A percentile compares a stretch with the other conserved stretches of the same genome.
phyloP scores from a whole-genome alignment of 1,140 invertebrate species.

The Elysia chlorotica region DNA sequence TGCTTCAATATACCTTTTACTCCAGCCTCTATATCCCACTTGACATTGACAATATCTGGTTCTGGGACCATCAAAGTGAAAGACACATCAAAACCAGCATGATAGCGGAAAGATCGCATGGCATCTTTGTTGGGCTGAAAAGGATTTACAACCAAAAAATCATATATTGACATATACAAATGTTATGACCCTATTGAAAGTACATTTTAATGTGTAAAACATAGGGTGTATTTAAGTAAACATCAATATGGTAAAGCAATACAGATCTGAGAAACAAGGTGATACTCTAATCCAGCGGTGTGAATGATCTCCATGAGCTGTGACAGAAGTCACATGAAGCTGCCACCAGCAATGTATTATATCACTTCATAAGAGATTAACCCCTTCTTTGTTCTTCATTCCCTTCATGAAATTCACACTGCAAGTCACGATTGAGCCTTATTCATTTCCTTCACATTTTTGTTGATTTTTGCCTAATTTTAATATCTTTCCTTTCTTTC shows the following conservation, averaged over 20 bases:
- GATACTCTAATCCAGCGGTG: too few relatives aligned
- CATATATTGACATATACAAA: neutral
- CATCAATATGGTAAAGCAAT: neutral
- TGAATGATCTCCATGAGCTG: too few relatives aligned
- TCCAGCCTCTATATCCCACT: slow-evolving; percentile 72
- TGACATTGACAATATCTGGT: slow-evolving; percentile 71
- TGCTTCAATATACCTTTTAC: slow-evolving; percentile 64
- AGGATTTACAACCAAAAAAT: neutral
- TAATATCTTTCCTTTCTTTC: too few relatives aligned
- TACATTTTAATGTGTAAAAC: neutral
- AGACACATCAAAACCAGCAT: slow-evolving; percentile 74
- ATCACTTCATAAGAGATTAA: too few relatives aligned
- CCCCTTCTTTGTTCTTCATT: too few relatives aligned
- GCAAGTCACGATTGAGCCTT: too few relatives aligned
- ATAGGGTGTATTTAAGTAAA: neutral
- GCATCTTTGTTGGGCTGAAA: slow-evolving; percentile 57
- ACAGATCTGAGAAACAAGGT: neutral
- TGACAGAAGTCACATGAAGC: too few relatives aligned
- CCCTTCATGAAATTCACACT: too few relatives aligned
- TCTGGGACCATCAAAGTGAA: slow-evolving; percentile 79
- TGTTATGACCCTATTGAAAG: neutral
- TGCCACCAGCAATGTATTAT: too few relatives aligned
- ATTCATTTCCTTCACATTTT: too few relatives aligned
- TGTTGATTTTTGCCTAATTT: too few relatives aligned
- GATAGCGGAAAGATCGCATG: slow-evolving; percentile 51